Evolutionary conservation across 37 sponge, comb jelly and placozoan genomes (phyloP).

Genomic region (Haliclona indistincta): DNA sequence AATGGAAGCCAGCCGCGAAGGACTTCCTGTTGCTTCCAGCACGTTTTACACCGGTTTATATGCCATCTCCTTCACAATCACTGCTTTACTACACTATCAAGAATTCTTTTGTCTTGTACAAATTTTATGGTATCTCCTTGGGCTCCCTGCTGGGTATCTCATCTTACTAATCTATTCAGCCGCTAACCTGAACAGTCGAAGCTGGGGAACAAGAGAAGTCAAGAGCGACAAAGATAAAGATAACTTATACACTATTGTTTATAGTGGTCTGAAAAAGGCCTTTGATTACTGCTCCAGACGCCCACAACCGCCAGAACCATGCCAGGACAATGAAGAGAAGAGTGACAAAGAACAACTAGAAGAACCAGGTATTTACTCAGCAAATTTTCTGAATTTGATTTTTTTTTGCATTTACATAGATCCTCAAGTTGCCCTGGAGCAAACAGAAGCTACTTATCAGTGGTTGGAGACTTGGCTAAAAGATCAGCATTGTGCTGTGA

Average conservation of each 20-base stretch:
- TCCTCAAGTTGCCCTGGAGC: too few species aligned
- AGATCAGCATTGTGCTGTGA: too few species aligned
- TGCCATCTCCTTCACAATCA: conserved; percentile 35
- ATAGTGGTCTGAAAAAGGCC: not conserved
- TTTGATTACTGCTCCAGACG: not conserved
- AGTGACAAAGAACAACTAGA: too few species aligned
- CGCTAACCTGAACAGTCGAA: conserved; percentile 77
- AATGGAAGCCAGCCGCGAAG: conserved; percentile 15
- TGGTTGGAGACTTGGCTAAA: too few species aligned
- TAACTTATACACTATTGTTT: not conserved
- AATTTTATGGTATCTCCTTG: conserved; percentile 81
- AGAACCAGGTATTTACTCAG: too few species aligned
- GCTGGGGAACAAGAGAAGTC: conserved; percentile 93
- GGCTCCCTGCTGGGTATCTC: conserved; percentile 85
- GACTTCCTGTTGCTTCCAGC: conserved; percentile 10
- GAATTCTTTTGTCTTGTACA: conserved; percentile 66
- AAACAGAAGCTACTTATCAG: too few species aligned
- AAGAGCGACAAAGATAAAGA: not conserved
- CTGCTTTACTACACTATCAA: conserved; percentile 66
- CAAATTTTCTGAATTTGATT: too few species aligned
- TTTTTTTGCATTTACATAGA: too few species aligned
- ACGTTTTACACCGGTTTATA: conserved; percentile 52
- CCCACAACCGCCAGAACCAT: not conserved
- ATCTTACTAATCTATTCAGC: conserved; percentile 86
- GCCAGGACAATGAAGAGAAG: too few species aligned